Conservation (phyloP, 2,113 vertebrate genomes). For the Protomyctophum bolini region DNA sequence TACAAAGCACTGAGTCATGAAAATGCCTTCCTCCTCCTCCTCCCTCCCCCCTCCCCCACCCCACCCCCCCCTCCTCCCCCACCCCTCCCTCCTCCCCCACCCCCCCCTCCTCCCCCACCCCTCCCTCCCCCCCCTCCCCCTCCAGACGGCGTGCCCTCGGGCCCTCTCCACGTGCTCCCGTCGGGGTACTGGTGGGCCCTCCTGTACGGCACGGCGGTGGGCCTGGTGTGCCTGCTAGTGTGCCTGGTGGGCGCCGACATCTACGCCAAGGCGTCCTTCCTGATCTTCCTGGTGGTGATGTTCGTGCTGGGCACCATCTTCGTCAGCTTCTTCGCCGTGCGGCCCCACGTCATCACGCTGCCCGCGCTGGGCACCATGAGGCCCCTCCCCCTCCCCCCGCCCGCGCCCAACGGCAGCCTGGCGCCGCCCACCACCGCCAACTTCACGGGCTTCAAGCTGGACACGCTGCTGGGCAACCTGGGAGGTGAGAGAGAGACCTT, state of each 20-base stretch:
- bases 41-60: not conserved
- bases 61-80: not conserved
- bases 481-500: conserved; percentile 75
- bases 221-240: conserved; percentile 85
- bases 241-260: conserved; percentile 89
- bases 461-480: conserved; percentile 84
- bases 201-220: conserved; percentile 81
- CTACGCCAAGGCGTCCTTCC: conserved; percentile 89
- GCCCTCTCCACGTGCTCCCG: conserved; percentile 74
- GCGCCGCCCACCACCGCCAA: conserved; percentile 63
- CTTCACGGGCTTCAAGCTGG: conserved; percentile 87
- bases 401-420: conserved; percentile 27
- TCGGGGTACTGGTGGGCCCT: conserved; percentile 89
- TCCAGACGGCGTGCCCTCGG: conserved; percentile 49
- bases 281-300: conserved; percentile 89
- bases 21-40: no score
- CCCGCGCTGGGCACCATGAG: conserved; percentile 7
- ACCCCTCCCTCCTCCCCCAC: no score
- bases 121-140: not conserved
- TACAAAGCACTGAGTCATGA: no score
- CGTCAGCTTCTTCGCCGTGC: conserved; percentile 85
- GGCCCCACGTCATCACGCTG: conserved; percentile 69
- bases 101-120: conserved; percentile 24
- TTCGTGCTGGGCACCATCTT: conserved; percentile 83
- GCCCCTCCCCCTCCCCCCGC: not conserved